These are phyloP conservation scores for Zaprionus lachaisei DNA, from an alignment of 1,140 invertebrate species.

Conservation along the genomic window DNA sequence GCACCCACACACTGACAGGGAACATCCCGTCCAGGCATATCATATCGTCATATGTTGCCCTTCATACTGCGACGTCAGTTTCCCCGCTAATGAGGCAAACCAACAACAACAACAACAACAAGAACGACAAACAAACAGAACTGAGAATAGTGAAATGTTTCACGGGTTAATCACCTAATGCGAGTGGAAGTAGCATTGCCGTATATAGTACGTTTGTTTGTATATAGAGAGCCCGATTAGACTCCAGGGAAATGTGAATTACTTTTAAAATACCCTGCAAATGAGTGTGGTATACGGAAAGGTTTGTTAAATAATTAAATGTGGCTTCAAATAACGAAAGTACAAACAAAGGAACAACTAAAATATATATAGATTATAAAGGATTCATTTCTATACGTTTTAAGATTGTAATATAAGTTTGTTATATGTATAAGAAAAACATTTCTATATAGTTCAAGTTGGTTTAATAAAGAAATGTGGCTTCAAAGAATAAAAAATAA, in stretches of 20 bases:
- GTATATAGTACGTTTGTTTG: slow-evolving; percentile 1
- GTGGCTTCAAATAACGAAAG: neutral
- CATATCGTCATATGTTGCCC: neutral
- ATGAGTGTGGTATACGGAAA: neutral
- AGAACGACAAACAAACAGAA: slow-evolving; percentile 23
- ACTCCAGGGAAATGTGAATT: neutral
- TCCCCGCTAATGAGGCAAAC: slow-evolving; percentile 60
- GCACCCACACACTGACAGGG: neutral
- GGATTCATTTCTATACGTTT: too few relatives aligned
- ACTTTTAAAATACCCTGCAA: slow-evolving; percentile 13
- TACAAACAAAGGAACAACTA: neutral
- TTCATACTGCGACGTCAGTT: slow-evolving; percentile 53
- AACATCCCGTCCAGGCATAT: neutral
- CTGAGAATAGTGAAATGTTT: slow-evolving; percentile 50
- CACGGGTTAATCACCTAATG: slow-evolving; percentile 44
- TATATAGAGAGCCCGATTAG: neutral
- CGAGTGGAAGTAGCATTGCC: neutral
- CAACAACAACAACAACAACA: slow-evolving; percentile 30
- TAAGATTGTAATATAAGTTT: too few relatives aligned
- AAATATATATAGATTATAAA: neutral
- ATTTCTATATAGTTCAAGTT: too few relatives aligned
- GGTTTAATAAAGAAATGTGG: too few relatives aligned
- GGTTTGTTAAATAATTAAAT: neutral
- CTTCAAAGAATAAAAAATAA: too few relatives aligned
- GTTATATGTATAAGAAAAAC: too few relatives aligned